A percentile compares a stretch with the other conserved stretches of the same genome.
These are phyloP conservation scores for Dicyema japonicum DNA, from an alignment of 1,140 invertebrate species.

Conservation along the genomic window DNA sequence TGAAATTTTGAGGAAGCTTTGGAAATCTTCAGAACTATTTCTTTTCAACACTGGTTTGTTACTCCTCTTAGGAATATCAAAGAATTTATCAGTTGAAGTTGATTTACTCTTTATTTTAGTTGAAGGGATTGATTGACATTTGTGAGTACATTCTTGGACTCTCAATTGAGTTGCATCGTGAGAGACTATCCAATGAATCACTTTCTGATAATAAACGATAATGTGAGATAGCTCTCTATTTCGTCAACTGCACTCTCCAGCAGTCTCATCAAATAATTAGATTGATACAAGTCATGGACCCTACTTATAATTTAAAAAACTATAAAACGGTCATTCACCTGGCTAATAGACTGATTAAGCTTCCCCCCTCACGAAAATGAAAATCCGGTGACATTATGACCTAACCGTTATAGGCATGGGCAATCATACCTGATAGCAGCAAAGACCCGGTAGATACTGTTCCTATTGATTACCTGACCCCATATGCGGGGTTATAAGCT, in stretches of 20 bases:
- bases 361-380: conserved; percentile 64
- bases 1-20: conserved; percentile 78
- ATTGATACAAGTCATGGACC: conserved; percentile 66
- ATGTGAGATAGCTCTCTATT: conserved; percentile 60
- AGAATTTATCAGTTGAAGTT: neutral
- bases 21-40: conserved; percentile 44
- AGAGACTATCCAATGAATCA: conserved; percentile 50
- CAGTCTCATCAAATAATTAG: conserved; percentile 79
- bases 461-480: conserved; percentile 63
- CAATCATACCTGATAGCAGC: conserved; percentile 58
- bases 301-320: conserved; percentile 88
- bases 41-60: conserved; percentile 26
- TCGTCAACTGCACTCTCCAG: conserved; percentile 80
- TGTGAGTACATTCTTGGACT: conserved; percentile 70
- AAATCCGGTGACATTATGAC: conserved; percentile 28
- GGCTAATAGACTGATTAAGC: conserved; percentile 53
- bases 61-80: neutral
- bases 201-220: conserved; percentile 12
- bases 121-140: conserved; percentile 58
- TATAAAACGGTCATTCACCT: conserved; percentile 72
- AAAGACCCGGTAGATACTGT: conserved; percentile 58
- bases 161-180: conserved; percentile 60
- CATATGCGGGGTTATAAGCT: conserved; percentile 65
- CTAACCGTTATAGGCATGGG: conserved; percentile 30
- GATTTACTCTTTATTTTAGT: conserved; percentile 23